Conservation (phyloP, 2,113 vertebrate genomes). For the Rhynchopsitta pachyrhyncha region DNA sequence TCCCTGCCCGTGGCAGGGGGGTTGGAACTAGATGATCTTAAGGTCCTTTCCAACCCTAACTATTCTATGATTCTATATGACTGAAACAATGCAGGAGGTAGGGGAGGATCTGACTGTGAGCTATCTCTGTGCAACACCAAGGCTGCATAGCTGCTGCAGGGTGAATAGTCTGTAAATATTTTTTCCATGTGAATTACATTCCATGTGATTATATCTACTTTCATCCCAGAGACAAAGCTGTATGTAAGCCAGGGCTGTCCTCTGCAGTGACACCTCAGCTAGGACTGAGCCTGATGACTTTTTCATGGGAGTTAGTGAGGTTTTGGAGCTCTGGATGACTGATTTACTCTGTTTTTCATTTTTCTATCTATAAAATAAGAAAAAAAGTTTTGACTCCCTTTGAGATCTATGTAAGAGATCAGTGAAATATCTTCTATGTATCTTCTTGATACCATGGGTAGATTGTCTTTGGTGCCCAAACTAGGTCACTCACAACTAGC, state of each 20-base stretch:
- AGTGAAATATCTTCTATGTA: background rate
- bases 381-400: background rate
- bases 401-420: background rate
- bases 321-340: background rate
- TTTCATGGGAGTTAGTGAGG: accelerated
- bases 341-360: background rate
- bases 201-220: background rate
- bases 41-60: too few relatives aligned
- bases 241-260: background rate
- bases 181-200: background rate
- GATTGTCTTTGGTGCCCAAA: background rate
- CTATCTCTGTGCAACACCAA: background rate
- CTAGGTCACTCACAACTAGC: background rate
- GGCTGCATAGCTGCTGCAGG: background rate
- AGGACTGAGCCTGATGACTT: background rate
- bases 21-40: too few relatives aligned
- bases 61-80: too few relatives aligned
- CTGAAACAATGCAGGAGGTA: background rate
- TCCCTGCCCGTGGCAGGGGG: too few relatives aligned
- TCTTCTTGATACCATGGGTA: background rate
- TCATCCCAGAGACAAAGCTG: background rate
- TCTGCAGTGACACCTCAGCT: background rate
- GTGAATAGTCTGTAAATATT: background rate
- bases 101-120: background rate
- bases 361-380: background rate